phyloP scores from a whole-genome alignment of 2,797 vertebrate species.

The Protosalanx chinensis region DNA sequence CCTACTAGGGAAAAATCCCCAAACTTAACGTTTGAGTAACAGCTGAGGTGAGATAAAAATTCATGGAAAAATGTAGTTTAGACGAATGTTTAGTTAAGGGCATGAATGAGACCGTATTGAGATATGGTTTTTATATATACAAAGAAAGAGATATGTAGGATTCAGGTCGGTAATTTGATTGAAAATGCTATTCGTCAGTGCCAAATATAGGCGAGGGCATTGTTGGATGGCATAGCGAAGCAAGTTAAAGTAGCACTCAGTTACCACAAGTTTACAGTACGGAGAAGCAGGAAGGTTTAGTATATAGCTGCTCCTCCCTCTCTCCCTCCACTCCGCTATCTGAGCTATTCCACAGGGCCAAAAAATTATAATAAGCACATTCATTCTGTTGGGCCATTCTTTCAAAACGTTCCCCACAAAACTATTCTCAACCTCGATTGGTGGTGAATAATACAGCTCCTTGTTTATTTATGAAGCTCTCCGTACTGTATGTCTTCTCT shows the following conservation, averaged over 20 bases:
- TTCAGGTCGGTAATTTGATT: conserved; percentile 68
- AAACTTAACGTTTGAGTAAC: not conserved
- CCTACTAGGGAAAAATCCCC: not conserved
- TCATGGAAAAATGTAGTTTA: conserved; percentile 28
- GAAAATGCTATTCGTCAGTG: conserved; percentile 54
- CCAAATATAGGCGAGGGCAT: conserved; percentile 63
- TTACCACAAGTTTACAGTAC: conserved; percentile 60
- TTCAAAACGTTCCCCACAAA: not conserved
- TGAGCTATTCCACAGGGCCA: not conserved
- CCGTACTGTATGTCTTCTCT: not conserved
- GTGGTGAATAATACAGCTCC: not conserved
- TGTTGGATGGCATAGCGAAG: conserved; percentile 53
- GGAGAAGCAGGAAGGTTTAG: not conserved
- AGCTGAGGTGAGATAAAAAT: conserved; percentile 49
- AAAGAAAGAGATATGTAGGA: conserved; percentile 34
- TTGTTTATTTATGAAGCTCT: not conserved
- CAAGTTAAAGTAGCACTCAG: conserved; percentile 54
- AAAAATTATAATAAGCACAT: conserved; percentile 3
- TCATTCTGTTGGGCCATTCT: not conserved
- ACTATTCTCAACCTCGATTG: not conserved
- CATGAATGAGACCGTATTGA: conserved; percentile 55
- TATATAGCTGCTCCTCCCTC: not conserved
- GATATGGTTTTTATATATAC: conserved; percentile 46
- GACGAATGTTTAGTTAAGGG: conserved; percentile 57
- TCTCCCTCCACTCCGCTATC: not conserved